phyloP scores from a whole-genome alignment of 2,888 invertebrate genomes.

The Yponomeuta plumbellus region DNA sequence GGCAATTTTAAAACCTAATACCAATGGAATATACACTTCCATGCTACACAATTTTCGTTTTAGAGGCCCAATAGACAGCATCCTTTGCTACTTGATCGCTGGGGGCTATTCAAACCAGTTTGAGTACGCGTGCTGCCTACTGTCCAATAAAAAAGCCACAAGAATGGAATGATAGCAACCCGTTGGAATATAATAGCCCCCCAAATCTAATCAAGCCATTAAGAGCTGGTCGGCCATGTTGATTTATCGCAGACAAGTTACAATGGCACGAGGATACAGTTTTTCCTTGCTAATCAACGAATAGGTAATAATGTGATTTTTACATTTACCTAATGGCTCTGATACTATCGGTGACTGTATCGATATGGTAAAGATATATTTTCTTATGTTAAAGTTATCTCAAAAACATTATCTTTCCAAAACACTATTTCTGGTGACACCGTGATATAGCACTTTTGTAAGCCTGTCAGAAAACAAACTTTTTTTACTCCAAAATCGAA shows the following conservation, averaged over 20 bases:
- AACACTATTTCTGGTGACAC: not conserved
- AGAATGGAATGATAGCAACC: not conserved
- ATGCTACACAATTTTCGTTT: not conserved
- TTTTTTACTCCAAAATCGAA: not conserved
- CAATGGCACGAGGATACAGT: not conserved
- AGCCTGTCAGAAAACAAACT: not conserved
- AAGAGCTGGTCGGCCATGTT: not conserved
- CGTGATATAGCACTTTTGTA: slow-evolving; percentile 7
- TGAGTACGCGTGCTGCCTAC: not conserved
- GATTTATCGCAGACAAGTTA: slow-evolving; percentile 6
- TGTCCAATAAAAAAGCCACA: slow-evolving; percentile 1
- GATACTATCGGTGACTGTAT: not conserved
- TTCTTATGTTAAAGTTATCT: not conserved
- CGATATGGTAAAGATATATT: not conserved
- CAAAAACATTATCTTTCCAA: not conserved
- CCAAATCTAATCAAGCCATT: slow-evolving; percentile 17
- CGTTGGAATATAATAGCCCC: not conserved
- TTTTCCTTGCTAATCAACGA: not conserved
- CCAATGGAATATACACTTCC: not conserved
- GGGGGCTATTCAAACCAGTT: slow-evolving; percentile 18
- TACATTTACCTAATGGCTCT: not conserved
- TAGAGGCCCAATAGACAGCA: not conserved
- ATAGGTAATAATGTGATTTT: not conserved
- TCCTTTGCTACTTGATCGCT: slow-evolving; percentile 32
- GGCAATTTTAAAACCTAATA: not conserved